A percentile compares a stretch with the other conserved stretches of the same genome.
Evolutionary conservation across 92 coral and sea anemone genomes (phyloP).

Genomic region (Porites rus): DNA sequence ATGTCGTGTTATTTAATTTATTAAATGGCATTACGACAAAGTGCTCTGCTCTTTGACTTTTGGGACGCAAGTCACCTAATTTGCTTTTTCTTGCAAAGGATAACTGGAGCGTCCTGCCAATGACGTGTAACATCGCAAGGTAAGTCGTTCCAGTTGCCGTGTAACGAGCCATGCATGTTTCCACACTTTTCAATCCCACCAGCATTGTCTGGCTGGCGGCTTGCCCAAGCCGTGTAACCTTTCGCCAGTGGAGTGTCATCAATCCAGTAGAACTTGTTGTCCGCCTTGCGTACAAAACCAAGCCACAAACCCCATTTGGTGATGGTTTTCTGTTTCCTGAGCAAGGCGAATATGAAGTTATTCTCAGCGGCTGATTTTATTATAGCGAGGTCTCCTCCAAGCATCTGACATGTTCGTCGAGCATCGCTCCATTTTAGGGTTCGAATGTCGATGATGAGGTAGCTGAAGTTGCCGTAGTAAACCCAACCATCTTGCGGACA

Average conservation of each 20-base stretch:
- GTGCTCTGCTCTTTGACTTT: too few relatives aligned
- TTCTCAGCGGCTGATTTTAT: constrained; percentile 2
- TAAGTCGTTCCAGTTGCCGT: constrained; percentile 22
- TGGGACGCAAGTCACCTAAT: too few relatives aligned
- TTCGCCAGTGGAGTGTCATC: constrained; percentile 16
- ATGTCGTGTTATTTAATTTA: too few relatives aligned
- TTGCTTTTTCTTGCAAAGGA: constrained; percentile 17
- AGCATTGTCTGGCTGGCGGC: constrained; percentile 1
- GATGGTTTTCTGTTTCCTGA: constrained; percentile 9
- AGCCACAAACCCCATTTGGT: neutral
- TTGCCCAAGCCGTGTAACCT: neutral
- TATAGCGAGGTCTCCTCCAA: too few relatives aligned
- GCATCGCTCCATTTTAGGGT: constrained; percentile 16
- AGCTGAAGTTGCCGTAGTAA: too few relatives aligned
- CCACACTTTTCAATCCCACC: constrained; percentile 5
- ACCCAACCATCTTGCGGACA: too few relatives aligned
- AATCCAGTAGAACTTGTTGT: constrained; percentile 22
- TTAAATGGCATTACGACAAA: too few relatives aligned
- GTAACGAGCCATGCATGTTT: neutral
- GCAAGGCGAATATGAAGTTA: constrained; percentile 7
- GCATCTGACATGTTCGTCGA: constrained; percentile 18
- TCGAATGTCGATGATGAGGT: neutral
- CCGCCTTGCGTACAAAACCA: neutral
- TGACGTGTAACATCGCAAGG: neutral
- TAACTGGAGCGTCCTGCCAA: neutral